phyloP scores from a whole-genome alignment of 2,113 vertebrate species.

The Madoqua kirkii region DNA sequence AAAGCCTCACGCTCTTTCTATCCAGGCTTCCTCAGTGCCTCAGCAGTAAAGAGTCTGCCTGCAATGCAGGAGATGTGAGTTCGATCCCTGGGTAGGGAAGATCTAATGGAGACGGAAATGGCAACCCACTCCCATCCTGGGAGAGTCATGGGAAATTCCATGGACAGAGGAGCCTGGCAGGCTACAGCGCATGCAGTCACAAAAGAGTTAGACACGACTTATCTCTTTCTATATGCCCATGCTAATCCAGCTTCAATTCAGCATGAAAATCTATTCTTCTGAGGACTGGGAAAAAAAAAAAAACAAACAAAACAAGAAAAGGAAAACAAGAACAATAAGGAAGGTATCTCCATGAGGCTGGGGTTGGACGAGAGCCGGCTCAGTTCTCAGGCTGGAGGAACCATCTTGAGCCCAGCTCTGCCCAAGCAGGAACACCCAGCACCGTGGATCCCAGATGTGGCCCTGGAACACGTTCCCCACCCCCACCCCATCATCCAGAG shows the following conservation, averaged over 20 bases:
- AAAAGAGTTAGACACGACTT: neutral
- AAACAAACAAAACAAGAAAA: neutral
- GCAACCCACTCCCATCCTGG: neutral
- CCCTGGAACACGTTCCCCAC: neutral
- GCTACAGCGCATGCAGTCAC: neutral
- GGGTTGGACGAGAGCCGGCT: neutral
- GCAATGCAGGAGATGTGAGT: rapidly evolving
- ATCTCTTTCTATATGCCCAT: neutral
- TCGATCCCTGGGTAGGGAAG: neutral
- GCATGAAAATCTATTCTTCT: neutral
- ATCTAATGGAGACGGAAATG: neutral
- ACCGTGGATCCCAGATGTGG: rapidly evolving
- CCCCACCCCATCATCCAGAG: neutral
- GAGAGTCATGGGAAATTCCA: neutral
- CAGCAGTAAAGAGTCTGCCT: neutral
- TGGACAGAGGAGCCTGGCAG: neutral
- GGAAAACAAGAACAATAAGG: neutral
- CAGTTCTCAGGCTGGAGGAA: neutral
- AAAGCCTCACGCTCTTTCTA: neutral
- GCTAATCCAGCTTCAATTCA: neutral
- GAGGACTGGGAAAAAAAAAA: neutral
- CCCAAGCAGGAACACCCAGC: neutral
- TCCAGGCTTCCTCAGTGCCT: neutral
- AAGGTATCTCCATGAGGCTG: neutral
- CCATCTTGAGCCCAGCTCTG: neutral